Percentiles rank a stretch among this genome's conserved stretches.
phyloP scores from a whole-genome alignment of 2,797 vertebrate genomes.

The Pelobates cultripes region DNA sequence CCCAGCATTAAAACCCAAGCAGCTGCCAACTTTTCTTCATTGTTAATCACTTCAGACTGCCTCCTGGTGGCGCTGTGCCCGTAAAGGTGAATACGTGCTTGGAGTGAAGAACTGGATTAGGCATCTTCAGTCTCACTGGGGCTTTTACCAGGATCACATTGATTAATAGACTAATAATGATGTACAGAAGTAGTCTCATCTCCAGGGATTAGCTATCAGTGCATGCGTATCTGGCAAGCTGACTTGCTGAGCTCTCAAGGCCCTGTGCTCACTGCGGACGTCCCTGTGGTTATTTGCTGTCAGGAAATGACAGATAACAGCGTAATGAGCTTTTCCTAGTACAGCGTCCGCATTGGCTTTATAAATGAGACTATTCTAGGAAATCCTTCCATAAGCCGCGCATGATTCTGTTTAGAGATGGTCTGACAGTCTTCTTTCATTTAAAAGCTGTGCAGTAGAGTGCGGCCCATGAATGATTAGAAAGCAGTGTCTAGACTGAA shows the following conservation, averaged over 20 bases:
- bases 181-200: neutral
- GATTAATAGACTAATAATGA: too few relatives aligned
- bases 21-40: too few relatives aligned
- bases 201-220: neutral
- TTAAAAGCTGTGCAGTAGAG: conserved; percentile 4
- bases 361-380: neutral
- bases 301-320: conserved; percentile 27
- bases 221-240: neutral
- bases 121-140: too few relatives aligned
- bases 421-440: conserved; percentile 7
- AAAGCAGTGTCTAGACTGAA: conserved; percentile 34
- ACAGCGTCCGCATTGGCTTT: neutral
- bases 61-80: too few relatives aligned
- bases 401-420: conserved; percentile 37
- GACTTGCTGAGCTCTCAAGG: neutral
- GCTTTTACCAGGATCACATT: too few relatives aligned
- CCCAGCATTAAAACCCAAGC: too few relatives aligned
- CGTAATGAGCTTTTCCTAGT: conserved; percentile 23
- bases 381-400: conserved; percentile 1
- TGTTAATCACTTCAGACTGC: too few relatives aligned
- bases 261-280: conserved; percentile 4
- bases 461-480: neutral
- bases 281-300: neutral
- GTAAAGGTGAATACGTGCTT: too few relatives aligned
- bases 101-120: too few relatives aligned